Evolutionary conservation across 35 echinoderm and acorn worm species (phyloP).

Genomic region (Chiridota heheva): DNA sequence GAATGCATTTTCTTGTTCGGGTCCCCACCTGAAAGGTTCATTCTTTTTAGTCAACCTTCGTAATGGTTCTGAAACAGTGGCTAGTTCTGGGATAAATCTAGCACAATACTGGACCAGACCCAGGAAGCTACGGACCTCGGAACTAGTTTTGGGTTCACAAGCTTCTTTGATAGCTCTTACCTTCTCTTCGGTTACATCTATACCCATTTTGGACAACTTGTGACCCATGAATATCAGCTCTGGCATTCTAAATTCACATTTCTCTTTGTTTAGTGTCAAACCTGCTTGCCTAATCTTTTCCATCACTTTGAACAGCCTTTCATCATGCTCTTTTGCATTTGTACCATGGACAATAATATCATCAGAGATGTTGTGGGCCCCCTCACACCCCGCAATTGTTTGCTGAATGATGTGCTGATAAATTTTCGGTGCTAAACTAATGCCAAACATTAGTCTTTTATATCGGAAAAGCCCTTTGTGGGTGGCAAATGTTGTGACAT

Average conservation of each 20-base stretch:
- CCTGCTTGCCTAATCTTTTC: background rate
- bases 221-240: slow-evolving; percentile 43
- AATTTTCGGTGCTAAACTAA: background rate
- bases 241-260: slow-evolving; percentile 33
- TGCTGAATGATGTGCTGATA: slow-evolving; percentile 20
- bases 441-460: slow-evolving; percentile 34
- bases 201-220: slow-evolving; percentile 9
- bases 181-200: slow-evolving; percentile 11
- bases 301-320: background rate
- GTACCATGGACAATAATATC: slow-evolving; percentile 45
- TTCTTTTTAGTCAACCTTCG: slow-evolving; percentile 21
- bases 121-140: slow-evolving; percentile 69
- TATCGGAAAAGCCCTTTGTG: slow-evolving; percentile 6
- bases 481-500: slow-evolving; percentile 33
- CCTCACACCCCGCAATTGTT: slow-evolving; percentile 21
- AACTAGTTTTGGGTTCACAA: slow-evolving; percentile 32
- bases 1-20: slow-evolving; percentile 40
- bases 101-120: slow-evolving; percentile 57
- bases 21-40: slow-evolving; percentile 23
- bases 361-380: slow-evolving; percentile 41
- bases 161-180: slow-evolving; percentile 19
- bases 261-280: slow-evolving; percentile 27
- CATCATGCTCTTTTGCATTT: slow-evolving; percentile 28
- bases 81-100: slow-evolving; percentile 62
- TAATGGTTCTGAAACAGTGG: slow-evolving; percentile 56